Base-by-base conservation (phyloP, 2,888 invertebrate species). In the Catocala sponsa region DNA sequence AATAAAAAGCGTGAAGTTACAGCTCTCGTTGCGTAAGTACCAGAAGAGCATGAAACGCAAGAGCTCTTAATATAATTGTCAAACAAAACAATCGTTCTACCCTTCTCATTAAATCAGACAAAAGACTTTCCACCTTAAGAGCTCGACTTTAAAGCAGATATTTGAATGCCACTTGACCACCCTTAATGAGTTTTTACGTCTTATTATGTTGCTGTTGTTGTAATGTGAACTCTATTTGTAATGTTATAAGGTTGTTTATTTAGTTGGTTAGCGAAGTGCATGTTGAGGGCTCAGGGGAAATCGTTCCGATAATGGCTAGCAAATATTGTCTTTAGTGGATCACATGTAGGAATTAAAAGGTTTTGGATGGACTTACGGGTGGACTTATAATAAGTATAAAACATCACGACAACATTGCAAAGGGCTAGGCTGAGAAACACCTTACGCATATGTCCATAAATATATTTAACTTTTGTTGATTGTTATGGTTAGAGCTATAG, bases 11-110 rank as follows among this genome's bases (percentile, higher is more conserved):
- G 11, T 12, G 32, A 43, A 42, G 43, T 52, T 13, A 44, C 42
- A 15, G 10, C 47, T 48, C 48, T 48, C 32, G 25, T 13, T 43
- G 44, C 50, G n/a, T 10, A 55, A 59, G 57, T 57, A 63, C 62
- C 56, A 66, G 53, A 52, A n/a, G 33, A 33, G 54, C 49, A 63
- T 66, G 55, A 61, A 46, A 47, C 5, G 61, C 59, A 53, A 57
- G 67, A 54, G 55, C 55, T 70, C 70, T 68, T 74, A 74, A 71
- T 46, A 46, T 79, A 78, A 79, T 78, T 78, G 75, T 75, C 70
- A 70, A 69, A 76, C 76, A 73, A 73, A 70, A 62, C 65, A 61
- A 46, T 53, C 63, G 49, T 60, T 55, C 54, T 32, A 33, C 38
- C 11, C 56, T 53, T 2, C 46, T 11, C 44, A 44, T 44, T 44